Evolutionary conservation across 2,888 invertebrate species (phyloP).

Genomic region (Cheilosia soror): DNA sequence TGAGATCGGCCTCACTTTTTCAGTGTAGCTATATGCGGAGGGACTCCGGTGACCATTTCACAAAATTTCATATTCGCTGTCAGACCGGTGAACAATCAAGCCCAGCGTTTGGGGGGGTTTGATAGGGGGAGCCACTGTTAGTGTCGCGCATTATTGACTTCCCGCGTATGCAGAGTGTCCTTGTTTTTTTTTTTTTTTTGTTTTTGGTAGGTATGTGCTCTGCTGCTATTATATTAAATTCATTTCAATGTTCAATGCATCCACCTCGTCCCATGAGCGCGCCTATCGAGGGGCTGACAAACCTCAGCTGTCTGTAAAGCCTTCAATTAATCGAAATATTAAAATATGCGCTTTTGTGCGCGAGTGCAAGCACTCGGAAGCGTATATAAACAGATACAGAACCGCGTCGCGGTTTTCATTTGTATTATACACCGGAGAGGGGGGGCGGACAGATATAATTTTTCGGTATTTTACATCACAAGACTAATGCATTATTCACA

Average conservation of each 20-base stretch:
- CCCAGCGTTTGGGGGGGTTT: constrained; percentile 13
- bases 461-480: constrained; percentile 69
- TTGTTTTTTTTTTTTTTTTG: constrained; percentile 18
- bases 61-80: constrained; percentile 73
- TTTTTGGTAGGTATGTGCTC: constrained; percentile 7
- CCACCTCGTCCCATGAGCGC: not conserved
- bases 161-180: constrained; percentile 29
- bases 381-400: constrained; percentile 22
- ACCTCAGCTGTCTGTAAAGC: constrained; percentile 79
- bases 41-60: constrained; percentile 66
- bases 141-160: constrained; percentile 75
- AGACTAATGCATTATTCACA: constrained; percentile 74
- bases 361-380: constrained; percentile 52
- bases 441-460: constrained; percentile 46
- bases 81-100: constrained; percentile 55
- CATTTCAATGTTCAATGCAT: constrained; percentile 43
- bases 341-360: constrained; percentile 70
- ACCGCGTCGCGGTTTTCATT: constrained; percentile 66
- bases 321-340: constrained; percentile 78
- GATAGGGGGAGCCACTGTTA: constrained; percentile 48
- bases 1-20: constrained; percentile 59
- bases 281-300: constrained; percentile 73
- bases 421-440: constrained; percentile 7
- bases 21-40: constrained; percentile 1
- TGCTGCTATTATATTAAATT: constrained; percentile 70